Percentiles rank a stretch among this genome's conserved stretches.
Conservation (phyloP, 2,113 vertebrate species). For the Paracanthobrama guichenoti region DNA sequence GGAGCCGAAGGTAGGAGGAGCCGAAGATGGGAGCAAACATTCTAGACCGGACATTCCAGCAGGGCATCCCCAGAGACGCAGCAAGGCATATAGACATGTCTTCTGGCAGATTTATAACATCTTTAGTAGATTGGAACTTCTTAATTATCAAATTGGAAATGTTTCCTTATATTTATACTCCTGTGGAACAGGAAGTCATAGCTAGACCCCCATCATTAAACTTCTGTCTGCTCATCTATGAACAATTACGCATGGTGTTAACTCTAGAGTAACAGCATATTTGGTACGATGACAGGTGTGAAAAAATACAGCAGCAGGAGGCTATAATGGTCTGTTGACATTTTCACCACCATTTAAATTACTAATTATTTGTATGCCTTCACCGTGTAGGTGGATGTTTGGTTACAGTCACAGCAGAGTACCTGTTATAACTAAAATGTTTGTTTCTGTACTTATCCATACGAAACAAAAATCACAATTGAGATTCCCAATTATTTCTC, state of each 20-base stretch:
- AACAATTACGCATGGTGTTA: slow-evolving; percentile 12
- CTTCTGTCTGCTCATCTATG: background rate
- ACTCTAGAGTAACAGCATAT: background rate
- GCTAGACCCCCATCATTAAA: background rate
- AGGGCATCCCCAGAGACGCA: no score
- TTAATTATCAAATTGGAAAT: no score
- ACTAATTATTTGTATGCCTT: slow-evolving; percentile 25
- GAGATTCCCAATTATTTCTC: background rate
- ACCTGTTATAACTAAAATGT: background rate
- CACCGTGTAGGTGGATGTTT: background rate
- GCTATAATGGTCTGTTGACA: slow-evolving; percentile 10
- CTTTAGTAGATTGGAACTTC: no score
- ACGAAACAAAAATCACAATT: background rate
- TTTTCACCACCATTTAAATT: slow-evolving; percentile 33
- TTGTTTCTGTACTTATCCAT: background rate
- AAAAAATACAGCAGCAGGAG: background rate
- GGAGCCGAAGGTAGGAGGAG: no score
- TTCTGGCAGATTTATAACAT: no score
- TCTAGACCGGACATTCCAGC: no score
- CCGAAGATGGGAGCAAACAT: no score
- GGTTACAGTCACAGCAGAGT: background rate
- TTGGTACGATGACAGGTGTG: slow-evolving; percentile 26
- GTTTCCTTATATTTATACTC: no score
- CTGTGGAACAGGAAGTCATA: no score
- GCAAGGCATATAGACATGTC: no score